These are phyloP conservation scores for Eulemur mongoz DNA, from an alignment of 2,797 vertebrate species.

Conservation along the genomic window DNA sequence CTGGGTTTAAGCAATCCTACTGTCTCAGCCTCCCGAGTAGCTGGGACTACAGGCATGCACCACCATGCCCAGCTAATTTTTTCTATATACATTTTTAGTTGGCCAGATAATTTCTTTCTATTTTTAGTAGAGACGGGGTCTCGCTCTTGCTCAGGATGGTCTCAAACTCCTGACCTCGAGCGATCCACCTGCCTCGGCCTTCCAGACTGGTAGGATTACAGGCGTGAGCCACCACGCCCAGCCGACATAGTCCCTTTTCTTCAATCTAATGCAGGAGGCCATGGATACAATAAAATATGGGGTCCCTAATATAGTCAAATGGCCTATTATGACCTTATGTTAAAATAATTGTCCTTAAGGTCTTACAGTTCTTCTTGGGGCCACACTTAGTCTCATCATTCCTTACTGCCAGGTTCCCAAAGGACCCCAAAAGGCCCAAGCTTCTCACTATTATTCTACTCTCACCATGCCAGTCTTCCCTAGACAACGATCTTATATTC, in stretches of 20 bases:
- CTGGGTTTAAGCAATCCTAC: too few species aligned
- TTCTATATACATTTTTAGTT: too few species aligned
- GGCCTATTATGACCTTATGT: not conserved
- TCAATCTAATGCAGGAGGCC: not conserved
- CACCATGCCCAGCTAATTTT: too few species aligned
- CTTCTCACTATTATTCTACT: not conserved
- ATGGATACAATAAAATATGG: conserved; percentile 12
- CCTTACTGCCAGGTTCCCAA: not conserved
- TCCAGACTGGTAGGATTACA: too few species aligned
- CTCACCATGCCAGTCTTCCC: not conserved
- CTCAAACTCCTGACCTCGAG: too few species aligned
- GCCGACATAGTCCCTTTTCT: conserved; percentile 7
- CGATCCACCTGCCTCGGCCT: too few species aligned
- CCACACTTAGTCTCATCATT: conserved; percentile 19
- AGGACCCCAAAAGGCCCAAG: not conserved
- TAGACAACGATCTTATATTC: not conserved
- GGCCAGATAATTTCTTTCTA: too few species aligned
- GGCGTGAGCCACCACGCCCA: too few species aligned
- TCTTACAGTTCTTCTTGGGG: not conserved
- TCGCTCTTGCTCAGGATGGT: too few species aligned
- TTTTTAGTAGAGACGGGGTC: too few species aligned
- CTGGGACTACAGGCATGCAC: too few species aligned
- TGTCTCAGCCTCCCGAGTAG: too few species aligned
- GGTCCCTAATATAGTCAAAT: conserved; percentile 12
- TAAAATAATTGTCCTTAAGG: conserved; percentile 33